Evolutionary conservation across 2,113 vertebrate species (phyloP), one percentile per base, ranked within the genome.

Genomic region (Ophthalmolycus amberensis): DNA sequence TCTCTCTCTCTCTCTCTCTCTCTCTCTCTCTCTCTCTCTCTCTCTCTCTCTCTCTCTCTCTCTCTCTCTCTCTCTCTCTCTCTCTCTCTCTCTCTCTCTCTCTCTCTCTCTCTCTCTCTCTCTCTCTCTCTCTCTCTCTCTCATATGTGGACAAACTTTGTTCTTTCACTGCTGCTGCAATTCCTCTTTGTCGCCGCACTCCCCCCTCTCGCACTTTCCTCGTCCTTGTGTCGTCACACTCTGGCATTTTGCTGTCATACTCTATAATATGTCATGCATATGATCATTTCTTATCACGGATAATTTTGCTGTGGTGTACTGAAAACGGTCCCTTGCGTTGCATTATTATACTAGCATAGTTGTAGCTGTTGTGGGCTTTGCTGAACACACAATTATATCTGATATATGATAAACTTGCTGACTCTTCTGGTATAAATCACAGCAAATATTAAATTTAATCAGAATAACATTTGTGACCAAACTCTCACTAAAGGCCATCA

Each of bases 141-240:
- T 75, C 11, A n/a, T n/a, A n/a, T n/a, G 6, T 76, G 79, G 62
- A 80, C 77, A 75, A 87, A 90, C 87, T 84, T 85, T 83, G 80
- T 88, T 88, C 85, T 62, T 67, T 60, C 58, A 1, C 71, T 65
- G 54, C 75, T 34, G 65, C 78, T 12, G 67, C 81, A 34, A 86
- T 91, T 86, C 71, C 72, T 91, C 89, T 89, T 54, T 80, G 79
- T 87, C 89, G 85, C 66, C 63, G 59, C 18, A 16, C 52, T 37
- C 6, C 22, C 70, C 56, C 65, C 69, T 34, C 66, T 38, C 50
- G 1, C 16, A 1, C 62, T 75, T 73, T 75, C 63, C 1, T 74
- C n/a, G 29, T 85, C 79, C 85, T 85, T 67, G 46, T 18, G 56
- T 22, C 62, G 34, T 80, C 50, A 14, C 65, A 14, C 20, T 16